A percentile compares a stretch with the other conserved stretches of the same genome.
phyloP scores from a whole-genome alignment of 2,888 invertebrate genomes.

The Augiades crinisus region DNA sequence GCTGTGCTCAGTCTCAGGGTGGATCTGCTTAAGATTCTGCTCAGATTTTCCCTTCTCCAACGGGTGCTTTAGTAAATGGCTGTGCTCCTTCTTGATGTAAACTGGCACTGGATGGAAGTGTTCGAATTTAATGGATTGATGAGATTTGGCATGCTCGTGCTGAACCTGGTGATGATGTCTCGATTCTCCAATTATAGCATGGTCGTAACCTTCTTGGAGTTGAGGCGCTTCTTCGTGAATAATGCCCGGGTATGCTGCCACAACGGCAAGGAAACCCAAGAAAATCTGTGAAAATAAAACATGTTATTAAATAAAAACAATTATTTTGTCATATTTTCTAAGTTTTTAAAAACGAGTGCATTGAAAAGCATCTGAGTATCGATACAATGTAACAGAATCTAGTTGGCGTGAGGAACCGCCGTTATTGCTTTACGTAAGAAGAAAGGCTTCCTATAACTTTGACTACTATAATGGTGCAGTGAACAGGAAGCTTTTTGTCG shows the following conservation, averaged over 20 bases:
- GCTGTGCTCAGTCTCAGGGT: constrained; percentile 82
- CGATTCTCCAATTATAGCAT: constrained; percentile 65
- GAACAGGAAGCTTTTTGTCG: constrained; percentile 46
- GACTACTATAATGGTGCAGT: constrained; percentile 33
- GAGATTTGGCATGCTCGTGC: constrained; percentile 85
- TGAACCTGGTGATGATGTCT: constrained; percentile 83
- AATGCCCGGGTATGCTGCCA: constrained; percentile 67
- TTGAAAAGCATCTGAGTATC: not conserved
- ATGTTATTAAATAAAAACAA: too few relatives aligned
- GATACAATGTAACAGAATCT: not conserved
- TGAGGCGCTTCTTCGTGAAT: constrained; percentile 70
- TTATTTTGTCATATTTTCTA: too few relatives aligned
- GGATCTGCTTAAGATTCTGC: constrained; percentile 81
- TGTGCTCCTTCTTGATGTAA: constrained; percentile 85
- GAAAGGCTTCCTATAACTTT: constrained; percentile 54
- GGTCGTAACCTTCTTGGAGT: constrained; percentile 60
- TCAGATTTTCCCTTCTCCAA: constrained; percentile 83
- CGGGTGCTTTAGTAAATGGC: constrained; percentile 83
- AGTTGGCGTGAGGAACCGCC: constrained; percentile 41
- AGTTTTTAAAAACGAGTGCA: too few relatives aligned
- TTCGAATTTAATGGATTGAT: constrained; percentile 86
- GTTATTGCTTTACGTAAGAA: constrained; percentile 50
- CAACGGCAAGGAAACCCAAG: constrained; percentile 72
- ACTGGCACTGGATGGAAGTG: constrained; percentile 87
- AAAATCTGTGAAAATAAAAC: constrained; percentile 55